Evolutionary conservation across 2,797 vertebrate species (phyloP).

Genomic region (Malacoctenus gilli): DNA sequence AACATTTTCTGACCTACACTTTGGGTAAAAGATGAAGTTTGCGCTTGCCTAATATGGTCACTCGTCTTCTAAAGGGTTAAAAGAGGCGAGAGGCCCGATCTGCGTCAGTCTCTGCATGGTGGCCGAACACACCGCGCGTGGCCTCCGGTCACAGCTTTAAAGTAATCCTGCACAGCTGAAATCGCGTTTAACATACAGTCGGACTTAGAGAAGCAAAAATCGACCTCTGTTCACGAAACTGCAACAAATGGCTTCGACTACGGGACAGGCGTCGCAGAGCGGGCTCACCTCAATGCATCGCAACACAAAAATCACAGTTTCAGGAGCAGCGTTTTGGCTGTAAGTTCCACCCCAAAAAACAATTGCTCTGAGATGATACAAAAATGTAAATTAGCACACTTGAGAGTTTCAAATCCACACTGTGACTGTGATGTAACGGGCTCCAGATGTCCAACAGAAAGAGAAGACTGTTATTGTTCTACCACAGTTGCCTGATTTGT

Average conservation of each 20-base stretch:
- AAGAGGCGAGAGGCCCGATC: constrained; percentile 47
- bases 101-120: constrained; percentile 46
- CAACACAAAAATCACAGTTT: too few relatives aligned
- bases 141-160: constrained; percentile 46
- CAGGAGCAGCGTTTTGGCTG: too few relatives aligned
- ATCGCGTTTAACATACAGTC: constrained; percentile 35
- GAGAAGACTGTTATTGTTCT: too few relatives aligned
- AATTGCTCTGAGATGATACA: not conserved
- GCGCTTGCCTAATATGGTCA: too few relatives aligned
- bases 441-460: not conserved
- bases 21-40: too few relatives aligned
- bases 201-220: constrained; percentile 24
- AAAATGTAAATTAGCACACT: too few relatives aligned
- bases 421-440: not conserved
- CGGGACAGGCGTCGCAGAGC: too few relatives aligned
- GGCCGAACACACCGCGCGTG: constrained; percentile 41
- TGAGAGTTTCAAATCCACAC: not conserved
- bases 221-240: constrained; percentile 36
- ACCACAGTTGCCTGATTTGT: not conserved
- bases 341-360: too few relatives aligned
- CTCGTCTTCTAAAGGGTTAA: too few relatives aligned
- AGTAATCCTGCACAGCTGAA: constrained; percentile 52
- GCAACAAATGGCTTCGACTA: constrained; percentile 26
- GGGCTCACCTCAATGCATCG: too few relatives aligned
- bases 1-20: too few relatives aligned